Percentiles rank a stretch among this genome's conserved stretches.
Evolutionary conservation across 2,888 invertebrate genomes (phyloP).

Genomic region (Drosophila anceps): DNA sequence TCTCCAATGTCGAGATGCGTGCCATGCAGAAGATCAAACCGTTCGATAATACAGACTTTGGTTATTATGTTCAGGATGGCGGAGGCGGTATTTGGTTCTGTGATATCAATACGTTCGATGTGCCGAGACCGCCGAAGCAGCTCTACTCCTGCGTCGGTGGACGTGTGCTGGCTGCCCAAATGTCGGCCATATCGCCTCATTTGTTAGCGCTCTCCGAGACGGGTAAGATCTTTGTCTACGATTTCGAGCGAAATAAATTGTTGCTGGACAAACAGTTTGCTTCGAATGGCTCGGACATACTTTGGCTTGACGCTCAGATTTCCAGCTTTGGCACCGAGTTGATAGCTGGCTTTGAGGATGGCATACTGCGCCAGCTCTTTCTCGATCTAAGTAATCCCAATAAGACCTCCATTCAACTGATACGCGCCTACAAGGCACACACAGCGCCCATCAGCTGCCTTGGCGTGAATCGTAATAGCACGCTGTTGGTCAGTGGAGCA

Average conservation of each 20-base stretch:
- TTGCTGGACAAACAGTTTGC: constrained; percentile 88
- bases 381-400: constrained; percentile 66
- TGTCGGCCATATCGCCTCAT: constrained; percentile 89
- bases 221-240: constrained; percentile 91
- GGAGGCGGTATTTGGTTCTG: constrained; percentile 93
- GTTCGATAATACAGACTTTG: constrained; percentile 85
- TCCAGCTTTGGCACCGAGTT: constrained; percentile 89
- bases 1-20: constrained; percentile 85
- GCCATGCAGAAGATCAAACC: constrained; percentile 80
- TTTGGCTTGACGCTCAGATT: constrained; percentile 90
- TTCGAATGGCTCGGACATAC: constrained; percentile 87
- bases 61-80: constrained; percentile 94
- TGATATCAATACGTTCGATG: constrained; percentile 88
- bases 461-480: constrained; percentile 87
- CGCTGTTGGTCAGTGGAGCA: constrained; percentile 89
- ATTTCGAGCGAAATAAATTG: constrained; percentile 88
- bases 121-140: constrained; percentile 85
- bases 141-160: constrained; percentile 92
- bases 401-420: constrained; percentile 63
- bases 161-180: constrained; percentile 88
- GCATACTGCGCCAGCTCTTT: constrained; percentile 88
- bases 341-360: constrained; percentile 90
- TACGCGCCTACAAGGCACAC: constrained; percentile 89
- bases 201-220: constrained; percentile 91
- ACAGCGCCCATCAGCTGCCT: constrained; percentile 88